Percentiles rank a stretch among this genome's conserved stretches.
Evolutionary conservation across 2,888 invertebrate genomes (phyloP).

Genomic region (Thalpophila matura): DNA sequence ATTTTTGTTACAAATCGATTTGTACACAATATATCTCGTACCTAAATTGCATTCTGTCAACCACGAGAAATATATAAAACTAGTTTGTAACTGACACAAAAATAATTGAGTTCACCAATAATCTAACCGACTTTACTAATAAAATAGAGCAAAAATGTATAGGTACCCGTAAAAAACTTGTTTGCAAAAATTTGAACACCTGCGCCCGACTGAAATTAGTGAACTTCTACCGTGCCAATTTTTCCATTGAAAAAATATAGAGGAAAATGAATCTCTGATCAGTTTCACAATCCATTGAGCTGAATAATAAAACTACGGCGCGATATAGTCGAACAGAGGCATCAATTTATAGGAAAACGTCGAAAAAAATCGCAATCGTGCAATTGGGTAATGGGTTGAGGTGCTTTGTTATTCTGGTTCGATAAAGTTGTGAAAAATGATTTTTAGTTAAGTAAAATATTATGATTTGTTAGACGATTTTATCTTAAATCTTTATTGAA

Average conservation of each 20-base stretch:
- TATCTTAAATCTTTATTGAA: not conserved
- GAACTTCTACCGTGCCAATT: conserved; percentile 32
- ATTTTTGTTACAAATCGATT: too few relatives aligned
- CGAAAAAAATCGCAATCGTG: conserved; percentile 36
- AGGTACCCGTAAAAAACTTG: conserved; percentile 22
- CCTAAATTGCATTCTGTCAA: too few relatives aligned
- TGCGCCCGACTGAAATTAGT: conserved; percentile 51
- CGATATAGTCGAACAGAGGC: conserved; percentile 48
- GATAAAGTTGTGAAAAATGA: conserved; percentile 33
- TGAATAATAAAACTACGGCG: conserved; percentile 71
- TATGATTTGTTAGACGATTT: not conserved
- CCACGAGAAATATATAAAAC: too few relatives aligned
- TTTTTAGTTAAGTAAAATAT: not conserved
- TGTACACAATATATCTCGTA: too few relatives aligned
- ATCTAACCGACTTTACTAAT: not conserved
- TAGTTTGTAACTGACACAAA: conserved; percentile 6
- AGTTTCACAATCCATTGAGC: conserved; percentile 73
- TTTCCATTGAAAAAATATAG: conserved; percentile 34
- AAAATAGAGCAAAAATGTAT: not conserved
- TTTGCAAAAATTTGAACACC: conserved; percentile 55
- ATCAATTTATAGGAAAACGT: conserved; percentile 43
- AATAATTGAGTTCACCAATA: not conserved
- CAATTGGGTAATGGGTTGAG: conserved; percentile 45
- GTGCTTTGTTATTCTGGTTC: conserved; percentile 42
- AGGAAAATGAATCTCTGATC: conserved; percentile 63